phyloP scores from a whole-genome alignment of 1,140 invertebrate species.

The Zaprionus taronus region DNA sequence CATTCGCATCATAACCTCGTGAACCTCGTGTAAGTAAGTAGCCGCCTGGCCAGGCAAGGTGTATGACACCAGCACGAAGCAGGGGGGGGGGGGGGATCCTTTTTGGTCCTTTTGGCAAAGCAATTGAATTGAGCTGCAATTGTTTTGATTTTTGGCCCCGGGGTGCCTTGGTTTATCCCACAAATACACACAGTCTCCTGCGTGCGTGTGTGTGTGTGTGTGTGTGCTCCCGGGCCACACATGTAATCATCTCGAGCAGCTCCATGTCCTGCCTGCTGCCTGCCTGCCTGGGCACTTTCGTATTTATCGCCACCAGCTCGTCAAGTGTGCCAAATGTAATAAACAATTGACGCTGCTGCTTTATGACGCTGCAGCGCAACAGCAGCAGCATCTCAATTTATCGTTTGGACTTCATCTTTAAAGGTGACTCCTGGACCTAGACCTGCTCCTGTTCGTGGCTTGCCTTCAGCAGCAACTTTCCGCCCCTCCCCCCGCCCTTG shows the following conservation, averaged over 20 bases:
- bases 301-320: constrained; percentile 70
- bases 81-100: background rate
- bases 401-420: constrained; percentile 60
- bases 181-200: constrained; percentile 12
- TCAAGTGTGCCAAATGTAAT: constrained; percentile 80
- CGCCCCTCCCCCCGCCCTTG: background rate
- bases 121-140: constrained; percentile 82
- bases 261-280: constrained; percentile 1
- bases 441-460: background rate
- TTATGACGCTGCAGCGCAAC: constrained; percentile 59
- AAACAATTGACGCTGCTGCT: constrained; percentile 74
- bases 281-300: constrained; percentile 48
- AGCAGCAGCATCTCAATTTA: constrained; percentile 70
- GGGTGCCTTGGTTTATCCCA: constrained; percentile 51
- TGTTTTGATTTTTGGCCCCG: constrained; percentile 80
- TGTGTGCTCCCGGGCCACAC: background rate
- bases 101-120: constrained; percentile 37
- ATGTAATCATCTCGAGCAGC: constrained; percentile 10
- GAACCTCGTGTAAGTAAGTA: constrained; percentile 37
- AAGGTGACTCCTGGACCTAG: constrained; percentile 48
- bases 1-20: constrained; percentile 66
- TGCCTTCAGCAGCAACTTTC: background rate
- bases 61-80: background rate
- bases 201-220: background rate
- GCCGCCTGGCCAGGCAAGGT: constrained; percentile 1